Evolutionary conservation across 1,140 invertebrate species (phyloP).

Genomic region (Ephestia elutella): DNA sequence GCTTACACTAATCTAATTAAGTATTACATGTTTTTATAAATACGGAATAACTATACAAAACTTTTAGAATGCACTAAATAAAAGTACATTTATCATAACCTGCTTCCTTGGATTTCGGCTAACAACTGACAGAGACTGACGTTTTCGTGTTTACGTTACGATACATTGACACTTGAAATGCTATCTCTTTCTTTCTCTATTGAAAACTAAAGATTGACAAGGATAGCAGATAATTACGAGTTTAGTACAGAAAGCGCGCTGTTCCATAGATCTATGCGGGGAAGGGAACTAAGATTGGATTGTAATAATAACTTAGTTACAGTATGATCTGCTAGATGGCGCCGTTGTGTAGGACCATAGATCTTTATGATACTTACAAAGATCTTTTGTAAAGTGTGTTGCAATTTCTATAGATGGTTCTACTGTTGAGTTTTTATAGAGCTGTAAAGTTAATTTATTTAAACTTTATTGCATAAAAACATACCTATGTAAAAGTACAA

Average conservation of each 20-base stretch:
- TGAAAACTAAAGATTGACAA: background rate
- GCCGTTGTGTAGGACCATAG: no score
- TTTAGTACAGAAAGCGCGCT: background rate
- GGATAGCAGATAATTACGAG: conserved; percentile 15
- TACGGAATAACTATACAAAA: background rate
- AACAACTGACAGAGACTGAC: conserved; percentile 22
- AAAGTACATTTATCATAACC: conserved; percentile 8
- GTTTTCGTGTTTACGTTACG: conserved; percentile 29
- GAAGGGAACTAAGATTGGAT: no score
- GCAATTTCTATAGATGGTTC: no score
- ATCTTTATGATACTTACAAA: no score
- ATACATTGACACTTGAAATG: conserved; percentile 26
- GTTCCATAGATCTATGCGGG: no score
- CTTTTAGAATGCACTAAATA: background rate
- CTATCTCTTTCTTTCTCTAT: conserved; percentile 25
- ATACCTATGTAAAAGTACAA: no score
- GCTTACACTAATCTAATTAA: background rate
- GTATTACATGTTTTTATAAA: background rate
- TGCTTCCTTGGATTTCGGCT: conserved; percentile 22
- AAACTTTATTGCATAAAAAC: no score
- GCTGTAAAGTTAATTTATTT: no score
- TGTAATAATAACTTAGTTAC: no score
- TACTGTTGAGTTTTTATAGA: no score
- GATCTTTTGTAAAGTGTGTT: no score
- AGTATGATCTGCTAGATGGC: no score